Conservation (phyloP, 2,113 vertebrate genomes). For the Epinephelus moara region DNA sequence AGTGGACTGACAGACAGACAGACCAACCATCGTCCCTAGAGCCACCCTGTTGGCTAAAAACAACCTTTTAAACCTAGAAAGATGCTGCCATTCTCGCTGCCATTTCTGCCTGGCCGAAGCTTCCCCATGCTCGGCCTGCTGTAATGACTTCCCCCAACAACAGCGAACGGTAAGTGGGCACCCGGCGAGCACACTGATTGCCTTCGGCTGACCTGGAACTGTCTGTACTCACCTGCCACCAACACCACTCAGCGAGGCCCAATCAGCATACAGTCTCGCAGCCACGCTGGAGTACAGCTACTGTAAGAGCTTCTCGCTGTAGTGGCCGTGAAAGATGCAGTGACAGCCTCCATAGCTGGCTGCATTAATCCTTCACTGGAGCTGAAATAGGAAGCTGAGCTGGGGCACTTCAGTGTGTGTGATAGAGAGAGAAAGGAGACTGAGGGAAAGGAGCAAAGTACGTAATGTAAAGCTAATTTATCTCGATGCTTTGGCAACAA, state of each 20-base stretch:
- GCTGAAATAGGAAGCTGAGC: constrained; percentile 45
- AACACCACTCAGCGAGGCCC: constrained; percentile 34
- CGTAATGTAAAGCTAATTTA: constrained; percentile 32
- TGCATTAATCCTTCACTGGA: constrained; percentile 57
- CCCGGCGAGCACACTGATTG: constrained; percentile 40
- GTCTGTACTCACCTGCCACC: constrained; percentile 63
- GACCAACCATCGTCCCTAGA: background rate
- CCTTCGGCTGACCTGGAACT: constrained; percentile 69
- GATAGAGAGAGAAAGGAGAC: background rate
- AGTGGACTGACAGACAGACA: constrained; percentile 4
- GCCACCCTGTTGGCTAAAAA: constrained; percentile 5
- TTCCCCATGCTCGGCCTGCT: constrained; percentile 19
- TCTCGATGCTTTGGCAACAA: constrained; percentile 32
- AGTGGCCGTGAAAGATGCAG: constrained; percentile 50
- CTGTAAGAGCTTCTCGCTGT: constrained; percentile 43
- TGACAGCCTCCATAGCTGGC: constrained; percentile 55
- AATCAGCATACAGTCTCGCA: constrained; percentile 26
- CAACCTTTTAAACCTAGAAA: constrained; percentile 40
- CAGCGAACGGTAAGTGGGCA: constrained; percentile 48
- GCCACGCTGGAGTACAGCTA: constrained; percentile 19
- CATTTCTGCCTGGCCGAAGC: constrained; percentile 32
- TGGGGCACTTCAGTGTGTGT: constrained; percentile 23
- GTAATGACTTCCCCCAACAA: constrained; percentile 58
- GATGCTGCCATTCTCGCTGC: constrained; percentile 12
- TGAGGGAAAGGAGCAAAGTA: background rate